phyloP scores from a whole-genome alignment of 2,113 vertebrate species.

The Platanista minor region DNA sequence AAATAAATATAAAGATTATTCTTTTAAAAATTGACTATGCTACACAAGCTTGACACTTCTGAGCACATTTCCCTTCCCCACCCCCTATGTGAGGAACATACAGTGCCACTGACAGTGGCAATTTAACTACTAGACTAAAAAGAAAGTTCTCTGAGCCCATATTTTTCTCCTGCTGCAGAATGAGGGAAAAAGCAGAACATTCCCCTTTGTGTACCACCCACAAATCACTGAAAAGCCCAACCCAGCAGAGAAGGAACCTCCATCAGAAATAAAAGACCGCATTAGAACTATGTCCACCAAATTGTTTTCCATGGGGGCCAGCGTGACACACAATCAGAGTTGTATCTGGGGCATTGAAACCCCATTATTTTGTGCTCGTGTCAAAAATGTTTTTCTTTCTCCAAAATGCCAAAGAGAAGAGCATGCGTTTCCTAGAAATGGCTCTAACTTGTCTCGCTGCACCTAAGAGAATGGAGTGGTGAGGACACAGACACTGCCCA shows the following conservation, averaged over 20 bases:
- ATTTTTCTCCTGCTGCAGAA: not conserved
- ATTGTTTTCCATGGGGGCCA: not conserved
- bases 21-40: not conserved
- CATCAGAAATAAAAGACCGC: not conserved
- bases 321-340: not conserved
- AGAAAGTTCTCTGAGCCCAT: not conserved
- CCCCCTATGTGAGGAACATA: not conserved
- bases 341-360: not conserved
- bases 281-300: not conserved
- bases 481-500: constrained; percentile 65
- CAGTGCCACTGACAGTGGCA: not conserved
- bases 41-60: not conserved
- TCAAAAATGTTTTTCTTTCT: constrained; percentile 67
- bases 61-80: too few species aligned
- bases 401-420: constrained; percentile 71
- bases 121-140: not conserved
- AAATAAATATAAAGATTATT: not conserved
- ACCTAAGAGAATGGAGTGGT: constrained; percentile 59
- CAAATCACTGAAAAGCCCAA: not conserved
- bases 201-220: not conserved
- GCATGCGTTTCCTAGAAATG: constrained; percentile 55
- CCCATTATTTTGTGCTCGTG: not conserved
- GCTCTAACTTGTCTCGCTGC: constrained; percentile 69
- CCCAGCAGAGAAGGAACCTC: not conserved
- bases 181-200: not conserved